These are phyloP conservation scores for Telenomus remus DNA, from an alignment of 1,140 invertebrate genomes.

Conservation along the genomic window DNA sequence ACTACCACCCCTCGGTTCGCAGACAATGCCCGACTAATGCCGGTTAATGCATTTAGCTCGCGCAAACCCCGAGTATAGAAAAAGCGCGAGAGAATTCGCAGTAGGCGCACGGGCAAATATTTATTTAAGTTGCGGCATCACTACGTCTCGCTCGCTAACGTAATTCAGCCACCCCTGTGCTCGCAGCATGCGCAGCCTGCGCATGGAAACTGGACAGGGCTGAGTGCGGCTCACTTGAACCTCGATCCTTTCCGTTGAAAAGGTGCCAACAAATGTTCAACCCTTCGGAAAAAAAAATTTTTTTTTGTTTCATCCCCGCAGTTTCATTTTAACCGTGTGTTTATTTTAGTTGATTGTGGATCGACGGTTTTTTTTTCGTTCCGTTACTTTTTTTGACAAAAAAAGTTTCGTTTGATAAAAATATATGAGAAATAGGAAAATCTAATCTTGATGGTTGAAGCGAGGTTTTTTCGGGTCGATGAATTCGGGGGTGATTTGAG, in stretches of 20 bases:
- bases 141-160: slow-evolving; percentile 30
- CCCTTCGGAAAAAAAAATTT: not conserved
- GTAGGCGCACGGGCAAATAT: slow-evolving; percentile 43
- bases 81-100: slow-evolving; percentile 28
- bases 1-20: too few species aligned
- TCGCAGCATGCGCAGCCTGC: slow-evolving; percentile 48
- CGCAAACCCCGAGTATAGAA: slow-evolving; percentile 5
- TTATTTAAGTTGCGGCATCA: slow-evolving; percentile 37
- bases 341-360: too few species aligned
- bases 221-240: slow-evolving; percentile 18
- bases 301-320: not conserved
- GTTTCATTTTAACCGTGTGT: not conserved
- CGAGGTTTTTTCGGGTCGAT: too few species aligned
- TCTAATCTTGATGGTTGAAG: too few species aligned
- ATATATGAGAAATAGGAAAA: too few species aligned
- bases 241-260: slow-evolving; percentile 12
- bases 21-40: slow-evolving; percentile 12
- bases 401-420: too few species aligned
- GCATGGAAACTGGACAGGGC: slow-evolving; percentile 36
- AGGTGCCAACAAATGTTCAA: not conserved
- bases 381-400: too few species aligned
- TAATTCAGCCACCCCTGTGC: slow-evolving; percentile 46
- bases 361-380: too few species aligned
- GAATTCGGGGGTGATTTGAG: too few species aligned
- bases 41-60: slow-evolving; percentile 10